Evolutionary conservation across 2,113 vertebrate species (phyloP).

Genomic region (Todiramphus chloris): DNA sequence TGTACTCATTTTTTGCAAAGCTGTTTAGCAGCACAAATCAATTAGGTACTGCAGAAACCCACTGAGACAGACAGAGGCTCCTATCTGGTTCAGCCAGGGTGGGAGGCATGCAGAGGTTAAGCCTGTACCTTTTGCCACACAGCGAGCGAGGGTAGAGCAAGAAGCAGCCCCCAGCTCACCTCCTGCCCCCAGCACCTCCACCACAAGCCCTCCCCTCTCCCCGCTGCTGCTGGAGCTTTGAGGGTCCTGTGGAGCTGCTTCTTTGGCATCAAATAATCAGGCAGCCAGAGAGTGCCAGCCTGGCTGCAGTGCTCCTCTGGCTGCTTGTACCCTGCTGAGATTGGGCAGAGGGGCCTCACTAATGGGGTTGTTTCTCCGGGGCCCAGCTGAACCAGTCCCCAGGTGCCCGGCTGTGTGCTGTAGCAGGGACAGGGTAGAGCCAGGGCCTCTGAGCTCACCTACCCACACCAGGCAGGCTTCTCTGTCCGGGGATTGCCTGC

Average conservation of each 20-base stretch:
- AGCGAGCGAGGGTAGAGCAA: fast-evolving
- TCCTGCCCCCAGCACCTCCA: not conserved
- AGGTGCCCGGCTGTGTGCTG: not conserved
- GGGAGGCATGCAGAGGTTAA: not conserved
- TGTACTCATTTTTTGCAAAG: not conserved
- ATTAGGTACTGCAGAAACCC: constrained; percentile 4
- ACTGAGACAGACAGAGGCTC: not conserved
- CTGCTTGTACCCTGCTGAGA: not conserved
- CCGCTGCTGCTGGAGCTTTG: not conserved
- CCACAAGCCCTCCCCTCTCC: not conserved
- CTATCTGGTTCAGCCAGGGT: not conserved
- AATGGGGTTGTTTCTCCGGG: not conserved
- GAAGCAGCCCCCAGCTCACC: not conserved
- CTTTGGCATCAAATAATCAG: not conserved
- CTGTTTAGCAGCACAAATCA: constrained; percentile 25
- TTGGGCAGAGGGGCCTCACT: not conserved
- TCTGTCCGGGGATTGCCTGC: not conserved
- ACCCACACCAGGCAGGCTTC: not conserved
- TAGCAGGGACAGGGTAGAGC: not conserved
- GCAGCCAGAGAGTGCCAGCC: not conserved
- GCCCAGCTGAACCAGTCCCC: not conserved
- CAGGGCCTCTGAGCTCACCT: not conserved
- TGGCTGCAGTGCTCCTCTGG: not conserved
- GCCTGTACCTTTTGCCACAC: not conserved
- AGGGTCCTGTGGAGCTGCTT: not conserved